Base-by-base conservation (phyloP, 2,113 vertebrate genomes). In the Chloebia gouldiae region DNA sequence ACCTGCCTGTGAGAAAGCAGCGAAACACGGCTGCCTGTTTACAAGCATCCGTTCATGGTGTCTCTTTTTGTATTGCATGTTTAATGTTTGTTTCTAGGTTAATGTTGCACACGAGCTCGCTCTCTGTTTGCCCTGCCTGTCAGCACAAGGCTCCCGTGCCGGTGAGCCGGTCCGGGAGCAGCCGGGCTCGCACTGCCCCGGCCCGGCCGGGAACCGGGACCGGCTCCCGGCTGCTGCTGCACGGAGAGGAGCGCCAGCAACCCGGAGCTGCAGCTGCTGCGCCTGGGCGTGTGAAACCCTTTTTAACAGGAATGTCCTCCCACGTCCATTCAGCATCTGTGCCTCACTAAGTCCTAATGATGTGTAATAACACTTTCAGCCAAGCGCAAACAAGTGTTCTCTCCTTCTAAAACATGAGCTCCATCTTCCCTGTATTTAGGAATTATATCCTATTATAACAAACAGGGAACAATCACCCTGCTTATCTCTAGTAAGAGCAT, bases 141-240 rank as follows among this genome's bases (percentile, higher is more conserved):
- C 45, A 11, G 25, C 40, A 42, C 39, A 15, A 71, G 4, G 8
- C 16, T 45, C 22, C 51, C 40, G 7, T 14, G 42, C 30, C 17
- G 56, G 35, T 68, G 47, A 20, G 1, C 23, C 69, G 24, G 4
- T 13, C 10, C 37, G 61, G 70, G 20, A 16, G 15, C 5, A 21
- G 0, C 0, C 4, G 17, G 28, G 72, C 25, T 1, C 14, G 3
- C 13, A 3, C 6, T 84, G 53, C 7, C 44, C 27, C 13, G 12
- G 10, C 18, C 17, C 27, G 39, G 33, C 27, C 49, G 50, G 40
- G 39, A 39, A 39, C 39, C 9, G 39, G 39, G 39, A 39, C 39
- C 9, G 39, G 39, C n/a, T 25, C 1, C 49, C 33, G 30, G 17
- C 39, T 39, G 4, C 11, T 57, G 45, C 3, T 13, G 37, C 27